Evolutionary conservation across 2,888 invertebrate genomes (phyloP).

Genomic region (Tenodera sinensis): DNA sequence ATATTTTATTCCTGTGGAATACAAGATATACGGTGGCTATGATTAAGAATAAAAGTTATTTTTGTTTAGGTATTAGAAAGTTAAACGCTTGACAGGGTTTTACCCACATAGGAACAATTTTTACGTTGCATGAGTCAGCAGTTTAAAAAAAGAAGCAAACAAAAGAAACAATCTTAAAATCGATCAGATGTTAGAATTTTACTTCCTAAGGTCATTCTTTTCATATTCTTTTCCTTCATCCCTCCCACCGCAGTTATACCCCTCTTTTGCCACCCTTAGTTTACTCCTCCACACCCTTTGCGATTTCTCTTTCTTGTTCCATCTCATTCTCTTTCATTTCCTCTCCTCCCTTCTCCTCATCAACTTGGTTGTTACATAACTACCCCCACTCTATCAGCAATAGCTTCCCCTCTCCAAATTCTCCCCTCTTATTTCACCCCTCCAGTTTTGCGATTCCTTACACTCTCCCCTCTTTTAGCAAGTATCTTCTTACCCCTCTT

Average conservation of each 20-base stretch:
- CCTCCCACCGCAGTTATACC: neutral
- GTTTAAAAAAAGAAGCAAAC: too few relatives aligned
- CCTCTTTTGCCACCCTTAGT: neutral
- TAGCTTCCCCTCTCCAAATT: conserved; percentile 11
- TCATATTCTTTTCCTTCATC: neutral
- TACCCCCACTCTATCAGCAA: conserved; percentile 34
- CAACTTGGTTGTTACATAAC: conserved; percentile 30
- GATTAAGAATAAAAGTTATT: too few relatives aligned
- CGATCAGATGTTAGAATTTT: neutral
- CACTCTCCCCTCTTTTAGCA: neutral
- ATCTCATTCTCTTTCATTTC: neutral
- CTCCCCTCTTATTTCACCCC: neutral
- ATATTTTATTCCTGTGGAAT: too few relatives aligned
- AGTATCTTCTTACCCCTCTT: conserved; percentile 2
- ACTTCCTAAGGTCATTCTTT: neutral
- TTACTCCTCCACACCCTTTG: neutral
- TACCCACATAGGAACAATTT: too few relatives aligned
- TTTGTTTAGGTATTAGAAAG: too few relatives aligned
- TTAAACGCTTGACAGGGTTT: too few relatives aligned
- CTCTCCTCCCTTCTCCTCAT: neutral
- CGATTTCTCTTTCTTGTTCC: conserved; percentile 5
- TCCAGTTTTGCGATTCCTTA: conserved; percentile 13
- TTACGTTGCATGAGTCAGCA: too few relatives aligned
- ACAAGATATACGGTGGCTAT: too few relatives aligned
- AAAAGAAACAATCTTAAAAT: neutral